A percentile compares a stretch with the other conserved stretches of the same genome.
phyloP scores from a whole-genome alignment of 2,888 invertebrate genomes.

The Rambutsinella grinnellia region DNA sequence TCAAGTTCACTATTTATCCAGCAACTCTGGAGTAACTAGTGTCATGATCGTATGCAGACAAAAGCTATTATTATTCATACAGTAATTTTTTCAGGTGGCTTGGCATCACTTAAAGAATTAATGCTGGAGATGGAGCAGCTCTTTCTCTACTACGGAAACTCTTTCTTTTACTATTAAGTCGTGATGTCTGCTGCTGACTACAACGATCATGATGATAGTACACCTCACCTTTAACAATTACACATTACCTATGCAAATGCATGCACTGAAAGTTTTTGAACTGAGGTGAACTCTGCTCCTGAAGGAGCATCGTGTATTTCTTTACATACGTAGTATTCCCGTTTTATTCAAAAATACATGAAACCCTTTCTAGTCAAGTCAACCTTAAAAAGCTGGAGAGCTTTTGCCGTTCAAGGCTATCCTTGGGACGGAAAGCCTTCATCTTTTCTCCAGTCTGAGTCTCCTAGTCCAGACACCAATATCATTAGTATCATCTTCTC shows the following conservation, averaged over 20 bases:
- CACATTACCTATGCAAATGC: neutral
- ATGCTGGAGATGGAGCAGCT: neutral
- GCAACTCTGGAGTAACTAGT: neutral
- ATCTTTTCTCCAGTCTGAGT: neutral
- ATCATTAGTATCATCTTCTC: no score
- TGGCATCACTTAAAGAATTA: neutral
- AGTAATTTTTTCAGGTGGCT: neutral
- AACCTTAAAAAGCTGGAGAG: neutral
- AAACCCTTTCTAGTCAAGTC: neutral
- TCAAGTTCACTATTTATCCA: neutral
- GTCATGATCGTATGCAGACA: neutral
- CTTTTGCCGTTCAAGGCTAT: neutral
- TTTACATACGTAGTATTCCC: neutral
- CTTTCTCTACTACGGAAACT: no score
- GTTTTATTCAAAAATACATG: neutral
- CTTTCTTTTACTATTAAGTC: no score
- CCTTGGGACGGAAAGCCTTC: no score
- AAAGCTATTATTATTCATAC: neutral
- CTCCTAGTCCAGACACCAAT: no score
- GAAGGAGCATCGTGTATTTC: neutral
- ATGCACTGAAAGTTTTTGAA: neutral
- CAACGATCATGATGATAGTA: slow-evolving; percentile 2
- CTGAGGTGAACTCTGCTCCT: neutral
- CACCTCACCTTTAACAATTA: neutral
- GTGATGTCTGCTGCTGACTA: slow-evolving; percentile 9